Conservation (phyloP, 2,888 invertebrate species). For the Stenoptilia bipunctidactyla region DNA sequence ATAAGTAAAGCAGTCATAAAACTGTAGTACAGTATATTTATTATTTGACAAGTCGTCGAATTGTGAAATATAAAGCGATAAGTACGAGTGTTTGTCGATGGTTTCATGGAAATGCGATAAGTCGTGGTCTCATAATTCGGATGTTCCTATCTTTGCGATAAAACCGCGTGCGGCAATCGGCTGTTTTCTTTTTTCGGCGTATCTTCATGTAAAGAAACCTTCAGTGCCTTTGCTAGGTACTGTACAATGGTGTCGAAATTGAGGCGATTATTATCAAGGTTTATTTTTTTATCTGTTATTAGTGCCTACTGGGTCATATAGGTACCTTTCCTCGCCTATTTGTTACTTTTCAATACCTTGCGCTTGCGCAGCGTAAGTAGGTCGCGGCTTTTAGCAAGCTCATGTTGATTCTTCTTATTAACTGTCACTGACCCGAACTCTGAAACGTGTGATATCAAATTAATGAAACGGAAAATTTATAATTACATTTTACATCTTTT, state of each 20-base stretch:
- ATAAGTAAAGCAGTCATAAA: too few species aligned
- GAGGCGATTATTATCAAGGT: too few species aligned
- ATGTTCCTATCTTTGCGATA: slow-evolving; percentile 54
- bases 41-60: slow-evolving; percentile 27
- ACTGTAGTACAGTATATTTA: too few species aligned
- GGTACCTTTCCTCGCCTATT: slow-evolving; percentile 13
- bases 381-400: not conserved
- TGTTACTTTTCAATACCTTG: too few species aligned
- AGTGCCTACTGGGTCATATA: slow-evolving; percentile 43
- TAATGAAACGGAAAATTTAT: too few species aligned
- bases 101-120: slow-evolving; percentile 62
- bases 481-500: too few species aligned
- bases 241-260: too few species aligned
- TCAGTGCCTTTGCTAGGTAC: too few species aligned
- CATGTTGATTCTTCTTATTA: not conserved
- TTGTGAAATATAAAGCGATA: slow-evolving; percentile 60
- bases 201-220: too few species aligned
- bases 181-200: too few species aligned
- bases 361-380: not conserved
- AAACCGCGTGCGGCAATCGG: slow-evolving; percentile 9
- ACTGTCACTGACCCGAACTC: slow-evolving; percentile 1
- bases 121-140: slow-evolving; percentile 43
- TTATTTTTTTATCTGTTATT: slow-evolving; percentile 45
- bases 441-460: too few species aligned
- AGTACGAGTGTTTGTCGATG: slow-evolving; percentile 50